phyloP scores from a whole-genome alignment of 2,888 invertebrate genomes.

The Vandiemenella viatica region DNA sequence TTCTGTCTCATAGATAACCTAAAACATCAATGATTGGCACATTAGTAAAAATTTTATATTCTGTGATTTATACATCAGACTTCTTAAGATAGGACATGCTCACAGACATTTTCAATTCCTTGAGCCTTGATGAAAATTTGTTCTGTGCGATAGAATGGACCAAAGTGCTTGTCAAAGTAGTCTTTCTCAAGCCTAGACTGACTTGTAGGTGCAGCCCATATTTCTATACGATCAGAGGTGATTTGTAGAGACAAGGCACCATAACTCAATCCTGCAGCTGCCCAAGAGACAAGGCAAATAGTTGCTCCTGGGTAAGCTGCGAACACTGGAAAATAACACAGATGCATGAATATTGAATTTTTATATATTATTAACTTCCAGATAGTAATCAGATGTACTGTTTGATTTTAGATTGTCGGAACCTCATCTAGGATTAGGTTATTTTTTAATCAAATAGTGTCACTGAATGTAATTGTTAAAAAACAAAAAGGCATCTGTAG shows the following conservation, averaged over 20 bases:
- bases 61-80: background rate
- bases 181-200: constrained; percentile 68
- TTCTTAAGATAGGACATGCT: background rate
- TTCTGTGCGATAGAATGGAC: constrained; percentile 77
- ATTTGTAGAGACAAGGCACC: constrained; percentile 55
- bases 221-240: constrained; percentile 77
- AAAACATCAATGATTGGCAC: background rate
- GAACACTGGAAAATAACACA: constrained; percentile 37
- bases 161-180: constrained; percentile 75
- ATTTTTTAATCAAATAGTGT: too few species aligned
- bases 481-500: too few species aligned
- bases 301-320: constrained; percentile 49
- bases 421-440: too few species aligned
- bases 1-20: background rate
- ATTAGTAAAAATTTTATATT: background rate
- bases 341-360: too few species aligned
- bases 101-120: constrained; percentile 35
- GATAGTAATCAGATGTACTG: constrained; percentile 1
- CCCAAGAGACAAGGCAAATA: constrained; percentile 45
- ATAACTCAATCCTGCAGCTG: constrained; percentile 42
- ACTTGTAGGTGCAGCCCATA: constrained; percentile 81
- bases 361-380: background rate
- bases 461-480: too few species aligned
- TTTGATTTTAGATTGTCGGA: too few species aligned
- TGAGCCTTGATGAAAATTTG: constrained; percentile 69